Base-by-base conservation (phyloP, 2,113 vertebrate genomes). In the Vulpes vulpes region DNA sequence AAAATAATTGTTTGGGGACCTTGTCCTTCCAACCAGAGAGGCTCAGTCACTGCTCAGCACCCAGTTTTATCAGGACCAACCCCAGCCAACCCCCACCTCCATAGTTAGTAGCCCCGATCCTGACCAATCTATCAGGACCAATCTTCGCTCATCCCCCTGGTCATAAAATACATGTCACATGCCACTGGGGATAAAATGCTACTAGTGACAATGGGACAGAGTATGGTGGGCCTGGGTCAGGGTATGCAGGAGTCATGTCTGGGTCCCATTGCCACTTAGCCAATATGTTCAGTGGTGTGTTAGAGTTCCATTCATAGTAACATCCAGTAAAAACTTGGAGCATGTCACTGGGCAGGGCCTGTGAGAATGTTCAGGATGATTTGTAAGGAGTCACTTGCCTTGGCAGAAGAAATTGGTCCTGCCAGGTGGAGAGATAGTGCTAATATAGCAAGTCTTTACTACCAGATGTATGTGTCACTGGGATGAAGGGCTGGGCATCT, bases 11-110 rank as follows among this genome's bases (percentile, higher is more conserved):
- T 73, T 87, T 74, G 8, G 17, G 57, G 59, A 89, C 53, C 49
- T 79, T 59, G 65, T 81, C 76, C n/a, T 97, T 96, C 78, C 49
- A 88, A 53, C 8, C 65, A 73, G 65, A 30, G 67, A 78, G 65
- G 5, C n/a, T 78, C 49, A 19, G 19, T 94, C 27, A 16, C 51
- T 38, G 5, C 25, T 53, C 51, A 65, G 86, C 55, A 69, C 62
- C 30, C 43, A 20, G 74, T 43, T 81, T 43, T 35, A 16, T 76
- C 23, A 30, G 16, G 57, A 64, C 23, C 19, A 65, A 20, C 4
- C 20, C 59, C 43, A 6, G 23, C 38, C 16, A 2, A 27, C 19
- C n/a, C 6, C 5, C 43, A 78, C 25, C 9, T 32, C 85, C 15
- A 1, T 3, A 38, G 82, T 57, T 20, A 15, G 76, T 73, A 59